phyloP scores from a whole-genome alignment of 2,113 vertebrate species.

The Microtus ochrogaster region DNA sequence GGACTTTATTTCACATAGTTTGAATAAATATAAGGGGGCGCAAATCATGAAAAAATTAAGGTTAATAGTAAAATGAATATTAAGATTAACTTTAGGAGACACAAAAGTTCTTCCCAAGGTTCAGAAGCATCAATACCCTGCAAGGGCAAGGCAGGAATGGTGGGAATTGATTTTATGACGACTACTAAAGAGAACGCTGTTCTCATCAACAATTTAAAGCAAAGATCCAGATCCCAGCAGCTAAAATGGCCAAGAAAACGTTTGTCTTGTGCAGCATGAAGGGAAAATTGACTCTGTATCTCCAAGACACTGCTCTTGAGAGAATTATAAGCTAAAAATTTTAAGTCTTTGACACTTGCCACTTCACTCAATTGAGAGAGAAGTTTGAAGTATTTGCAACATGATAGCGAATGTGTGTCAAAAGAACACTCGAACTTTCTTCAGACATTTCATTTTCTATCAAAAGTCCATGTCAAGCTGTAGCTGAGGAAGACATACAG shows the following conservation, averaged over 20 bases:
- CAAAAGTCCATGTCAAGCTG: background rate
- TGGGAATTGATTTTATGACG: slow-evolving; percentile 86
- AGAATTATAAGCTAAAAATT: slow-evolving; percentile 64
- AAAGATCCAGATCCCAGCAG: slow-evolving; percentile 83
- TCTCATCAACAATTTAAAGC: slow-evolving; percentile 87
- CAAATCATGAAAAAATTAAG: slow-evolving; percentile 70
- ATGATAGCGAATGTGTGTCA: background rate
- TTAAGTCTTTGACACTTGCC: background rate
- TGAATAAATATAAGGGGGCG: slow-evolving; percentile 27
- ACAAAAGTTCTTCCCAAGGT: slow-evolving; percentile 70
- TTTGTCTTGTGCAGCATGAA: slow-evolving; percentile 51
- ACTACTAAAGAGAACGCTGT: slow-evolving; percentile 84
- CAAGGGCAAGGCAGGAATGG: slow-evolving; percentile 80
- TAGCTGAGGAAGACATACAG: background rate
- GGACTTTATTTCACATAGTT: slow-evolving; percentile 28
- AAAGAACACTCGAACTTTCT: slow-evolving; percentile 34
- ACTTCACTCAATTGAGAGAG: slow-evolving; percentile 41
- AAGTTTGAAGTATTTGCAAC: slow-evolving; percentile 26
- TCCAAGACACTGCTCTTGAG: slow-evolving; percentile 66
- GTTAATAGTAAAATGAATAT: slow-evolving; percentile 58
- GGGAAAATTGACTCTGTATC: slow-evolving; percentile 80
- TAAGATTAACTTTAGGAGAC: slow-evolving; percentile 75
- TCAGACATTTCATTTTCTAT: slow-evolving; percentile 42
- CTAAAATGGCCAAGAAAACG: slow-evolving; percentile 82
- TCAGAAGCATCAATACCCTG: slow-evolving; percentile 70